Evolutionary conservation across 2,888 invertebrate genomes (phyloP).

Genomic region (Ganaspis brasiliensis): DNA sequence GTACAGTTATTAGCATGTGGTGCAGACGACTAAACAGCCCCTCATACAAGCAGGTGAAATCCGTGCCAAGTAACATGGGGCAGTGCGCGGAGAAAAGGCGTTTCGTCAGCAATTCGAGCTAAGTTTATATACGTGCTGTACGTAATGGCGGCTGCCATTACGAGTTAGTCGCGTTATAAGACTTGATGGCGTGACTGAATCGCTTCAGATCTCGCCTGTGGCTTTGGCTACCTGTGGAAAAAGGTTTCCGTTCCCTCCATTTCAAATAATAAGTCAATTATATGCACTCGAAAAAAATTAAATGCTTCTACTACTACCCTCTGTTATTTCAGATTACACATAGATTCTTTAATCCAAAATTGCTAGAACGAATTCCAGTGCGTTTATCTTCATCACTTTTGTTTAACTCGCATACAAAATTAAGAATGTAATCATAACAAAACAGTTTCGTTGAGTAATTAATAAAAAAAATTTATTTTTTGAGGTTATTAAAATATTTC

Average conservation of each 20-base stretch:
- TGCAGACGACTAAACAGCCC: conserved; percentile 26
- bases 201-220: conserved; percentile 56
- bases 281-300: conserved; percentile 35
- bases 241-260: conserved; percentile 31
- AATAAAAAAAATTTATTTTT: too few species aligned
- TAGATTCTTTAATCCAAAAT: not conserved
- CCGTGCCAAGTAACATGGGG: conserved; percentile 22
- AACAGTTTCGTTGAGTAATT: too few species aligned
- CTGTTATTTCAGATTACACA: conserved; percentile 15
- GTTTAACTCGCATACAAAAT: too few species aligned
- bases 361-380: too few species aligned
- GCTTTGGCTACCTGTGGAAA: conserved; percentile 33
- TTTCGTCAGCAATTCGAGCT: conserved; percentile 55
- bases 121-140: conserved; percentile 60
- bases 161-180: conserved; percentile 55
- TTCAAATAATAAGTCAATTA: conserved; percentile 44
- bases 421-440: too few species aligned
- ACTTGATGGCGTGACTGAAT: conserved; percentile 71
- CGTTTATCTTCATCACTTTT: too few species aligned
- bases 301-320: conserved; percentile 29
- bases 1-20: conserved; percentile 55
- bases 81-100: conserved; percentile 46
- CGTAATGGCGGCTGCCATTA: conserved; percentile 67
- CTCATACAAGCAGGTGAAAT: conserved; percentile 32
- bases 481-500: too few species aligned